Evolutionary conservation across 2,888 invertebrate species (phyloP), one percentile per base, ranked within the genome.

Genomic region (Tribolium freemani): DNA sequence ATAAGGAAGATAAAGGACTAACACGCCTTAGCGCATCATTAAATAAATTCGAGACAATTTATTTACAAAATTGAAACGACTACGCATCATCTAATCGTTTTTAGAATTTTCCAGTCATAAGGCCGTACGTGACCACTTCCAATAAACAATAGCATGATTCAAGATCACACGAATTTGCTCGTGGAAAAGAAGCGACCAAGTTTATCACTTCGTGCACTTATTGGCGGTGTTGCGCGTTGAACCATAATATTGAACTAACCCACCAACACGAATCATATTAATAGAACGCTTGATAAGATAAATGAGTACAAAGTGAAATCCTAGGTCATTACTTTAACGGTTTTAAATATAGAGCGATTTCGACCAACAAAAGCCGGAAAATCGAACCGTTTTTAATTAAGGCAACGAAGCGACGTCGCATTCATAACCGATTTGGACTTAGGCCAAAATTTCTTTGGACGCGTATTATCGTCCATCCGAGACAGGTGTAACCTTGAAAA

Each of bases 401-500:
- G 13, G 13, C 13, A 11, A 48, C 48, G 11, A n/a, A 48, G 6
- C 45, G 45, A 3, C 8, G 58, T 26, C 56, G 64, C 75, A 72
- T 72, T 75, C 70, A 75, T 75, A 75, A 72, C 70, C 63, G 63
- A 68, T 71, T 67, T 75, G 75, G 75, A 60, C 31, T 10, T 1
- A 8, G 54, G 66, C 75, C 75, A 75, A 51, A 48, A 53, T 68
- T 70, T 64, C 66, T 71, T 44, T 57, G 45, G 50, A 44, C 69
- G 71, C 50, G 56, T 61, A 63, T 53, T 50, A 10, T 56, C 50
- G 53, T 3, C 50, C 46, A 9, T 44, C 69, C 60, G 71, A 64
- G 73, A 74, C 75, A 74, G 75, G 71, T 73, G 73, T 63, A 68
- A 67, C 75, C 75, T 75, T 75, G 75, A 74, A 57, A 69, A 54